Conservation (phyloP, 1,140 invertebrate species). For the Solenopsis fugax region DNA sequence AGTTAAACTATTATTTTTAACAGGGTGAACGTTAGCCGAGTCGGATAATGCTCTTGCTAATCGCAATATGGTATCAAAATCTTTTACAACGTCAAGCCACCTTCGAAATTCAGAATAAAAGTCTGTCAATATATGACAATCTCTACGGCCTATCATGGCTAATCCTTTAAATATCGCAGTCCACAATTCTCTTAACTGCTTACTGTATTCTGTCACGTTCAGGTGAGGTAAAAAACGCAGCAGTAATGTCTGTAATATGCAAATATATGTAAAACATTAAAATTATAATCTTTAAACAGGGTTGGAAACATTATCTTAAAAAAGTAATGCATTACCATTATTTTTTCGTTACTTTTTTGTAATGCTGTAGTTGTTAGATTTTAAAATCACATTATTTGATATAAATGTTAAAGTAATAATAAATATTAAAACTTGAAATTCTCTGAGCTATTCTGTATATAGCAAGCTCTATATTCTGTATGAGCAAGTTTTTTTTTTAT, state of each 20-base stretch:
- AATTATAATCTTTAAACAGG: background rate
- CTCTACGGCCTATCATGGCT: slow-evolving; percentile 86
- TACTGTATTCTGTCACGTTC: slow-evolving; percentile 83
- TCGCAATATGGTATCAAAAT: slow-evolving; percentile 73
- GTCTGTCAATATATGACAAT: slow-evolving; percentile 84
- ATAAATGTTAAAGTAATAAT: too few species aligned
- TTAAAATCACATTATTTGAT: too few species aligned
- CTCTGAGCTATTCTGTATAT: too few species aligned
- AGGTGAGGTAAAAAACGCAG: slow-evolving; percentile 88
- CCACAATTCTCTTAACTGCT: slow-evolving; percentile 86
- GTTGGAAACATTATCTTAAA: too few species aligned
- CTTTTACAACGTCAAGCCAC: slow-evolving; percentile 82
- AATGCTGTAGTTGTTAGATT: too few species aligned
- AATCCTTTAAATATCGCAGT: slow-evolving; percentile 86
- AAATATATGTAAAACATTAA: slow-evolving; percentile 19
- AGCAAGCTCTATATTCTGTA: too few species aligned
- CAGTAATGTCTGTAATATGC: slow-evolving; percentile 86
- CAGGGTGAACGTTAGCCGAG: slow-evolving; percentile 76
- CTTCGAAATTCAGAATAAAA: slow-evolving; percentile 87
- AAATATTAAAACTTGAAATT: too few species aligned
- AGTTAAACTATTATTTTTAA: slow-evolving; percentile 82
- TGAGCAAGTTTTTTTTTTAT: too few species aligned
- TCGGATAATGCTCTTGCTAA: slow-evolving; percentile 81
- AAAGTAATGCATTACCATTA: too few species aligned
- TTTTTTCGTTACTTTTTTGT: too few species aligned